Conservation (phyloP, 2,888 invertebrate species). For the Strigamia crassipes region DNA sequence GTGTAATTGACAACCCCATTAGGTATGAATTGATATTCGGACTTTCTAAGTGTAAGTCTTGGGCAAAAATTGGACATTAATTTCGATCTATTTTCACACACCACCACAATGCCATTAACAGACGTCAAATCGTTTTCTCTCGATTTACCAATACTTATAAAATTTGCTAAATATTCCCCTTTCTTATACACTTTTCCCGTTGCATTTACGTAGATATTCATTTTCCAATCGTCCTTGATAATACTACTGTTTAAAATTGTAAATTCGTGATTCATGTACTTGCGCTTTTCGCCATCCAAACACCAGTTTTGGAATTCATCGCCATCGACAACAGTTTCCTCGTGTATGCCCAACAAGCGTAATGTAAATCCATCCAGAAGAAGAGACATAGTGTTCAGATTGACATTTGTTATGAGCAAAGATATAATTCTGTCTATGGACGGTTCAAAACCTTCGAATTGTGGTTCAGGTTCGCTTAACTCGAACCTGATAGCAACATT, state of each 20-base stretch:
- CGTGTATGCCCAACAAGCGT: slow-evolving; percentile 44
- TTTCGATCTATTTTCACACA: slow-evolving; percentile 51
- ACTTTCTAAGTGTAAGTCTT: slow-evolving; percentile 48
- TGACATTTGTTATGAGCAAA: slow-evolving; percentile 36
- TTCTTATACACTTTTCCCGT: slow-evolving; percentile 52
- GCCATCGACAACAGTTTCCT: slow-evolving; percentile 29
- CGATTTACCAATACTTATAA: slow-evolving; percentile 52
- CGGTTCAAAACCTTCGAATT: slow-evolving; percentile 35
- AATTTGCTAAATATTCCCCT: slow-evolving; percentile 53
- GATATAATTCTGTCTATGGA: slow-evolving; percentile 47
- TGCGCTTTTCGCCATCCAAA: slow-evolving; percentile 41
- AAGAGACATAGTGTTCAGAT: slow-evolving; percentile 3
- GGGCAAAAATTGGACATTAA: slow-evolving; percentile 50
- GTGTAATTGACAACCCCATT: background rate
- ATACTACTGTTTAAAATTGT: slow-evolving; percentile 15
- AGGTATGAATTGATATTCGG: slow-evolving; percentile 49
- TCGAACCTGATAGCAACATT: background rate
- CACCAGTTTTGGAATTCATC: slow-evolving; percentile 45
- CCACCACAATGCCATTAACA: slow-evolving; percentile 52
- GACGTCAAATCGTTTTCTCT: slow-evolving; percentile 47
- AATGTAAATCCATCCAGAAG: slow-evolving; percentile 22
- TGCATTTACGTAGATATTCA: slow-evolving; percentile 51
- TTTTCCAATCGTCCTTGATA: background rate
- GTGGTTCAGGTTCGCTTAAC: background rate
- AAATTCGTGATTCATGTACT: slow-evolving; percentile 45